phyloP scores from a whole-genome alignment of 2,797 vertebrate species.

The Arrhamphus sclerolepis region DNA sequence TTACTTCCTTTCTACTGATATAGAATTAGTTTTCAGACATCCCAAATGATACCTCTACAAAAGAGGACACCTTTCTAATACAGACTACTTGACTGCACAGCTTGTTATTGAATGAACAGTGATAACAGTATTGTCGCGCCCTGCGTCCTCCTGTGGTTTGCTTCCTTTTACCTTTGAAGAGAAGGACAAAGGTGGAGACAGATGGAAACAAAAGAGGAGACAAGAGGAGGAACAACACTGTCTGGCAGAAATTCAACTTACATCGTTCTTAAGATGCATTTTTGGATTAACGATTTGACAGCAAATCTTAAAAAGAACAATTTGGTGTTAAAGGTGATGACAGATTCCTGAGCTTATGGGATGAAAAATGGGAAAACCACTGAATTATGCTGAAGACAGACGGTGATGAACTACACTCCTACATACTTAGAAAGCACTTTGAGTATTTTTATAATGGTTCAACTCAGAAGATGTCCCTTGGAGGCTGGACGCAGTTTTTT shows the following conservation, averaged over 20 bases:
- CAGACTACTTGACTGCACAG: constrained; percentile 39
- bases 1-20: constrained; percentile 59
- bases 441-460: constrained; percentile 44
- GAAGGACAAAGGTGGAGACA: constrained; percentile 1
- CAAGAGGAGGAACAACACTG: background rate
- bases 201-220: constrained; percentile 1
- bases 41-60: constrained; percentile 44
- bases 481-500: constrained; percentile 35
- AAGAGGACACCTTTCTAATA: constrained; percentile 49
- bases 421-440: constrained; percentile 42
- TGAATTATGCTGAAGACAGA: constrained; percentile 32
- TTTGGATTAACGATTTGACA: constrained; percentile 2
- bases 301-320: constrained; percentile 2
- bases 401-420: constrained; percentile 37
- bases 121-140: constrained; percentile 37
- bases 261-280: constrained; percentile 5
- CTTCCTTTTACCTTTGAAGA: constrained; percentile 44
- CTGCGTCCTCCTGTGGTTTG: constrained; percentile 55
- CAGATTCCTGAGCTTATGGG: constrained; percentile 9
- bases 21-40: constrained; percentile 58
- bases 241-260: background rate
- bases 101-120: constrained; percentile 53
- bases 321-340: constrained; percentile 11
- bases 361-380: constrained; percentile 12
- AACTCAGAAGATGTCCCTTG: constrained; percentile 30